phyloP scores from a whole-genome alignment of 2,888 invertebrate genomes.

The Byasa hedistus region DNA sequence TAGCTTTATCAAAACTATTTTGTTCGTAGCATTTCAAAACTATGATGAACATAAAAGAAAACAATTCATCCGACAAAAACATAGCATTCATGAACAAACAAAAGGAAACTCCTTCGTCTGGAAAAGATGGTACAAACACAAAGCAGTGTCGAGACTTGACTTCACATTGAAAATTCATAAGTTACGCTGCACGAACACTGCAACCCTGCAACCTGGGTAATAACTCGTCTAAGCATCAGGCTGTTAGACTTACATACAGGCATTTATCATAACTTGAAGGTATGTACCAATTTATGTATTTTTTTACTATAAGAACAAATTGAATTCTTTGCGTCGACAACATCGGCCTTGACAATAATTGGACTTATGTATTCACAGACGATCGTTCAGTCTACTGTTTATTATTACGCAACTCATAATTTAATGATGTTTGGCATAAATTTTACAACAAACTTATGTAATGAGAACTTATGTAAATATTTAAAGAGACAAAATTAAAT shows the following conservation, averaged over 20 bases:
- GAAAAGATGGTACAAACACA: conserved; percentile 31
- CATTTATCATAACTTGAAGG: too few species aligned
- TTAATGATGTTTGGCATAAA: too few species aligned
- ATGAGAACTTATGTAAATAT: too few species aligned
- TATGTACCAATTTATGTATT: too few species aligned
- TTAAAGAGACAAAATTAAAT: too few species aligned
- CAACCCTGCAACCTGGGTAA: conserved; percentile 25
- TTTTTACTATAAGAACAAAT: too few species aligned
- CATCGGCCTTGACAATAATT: too few species aligned
- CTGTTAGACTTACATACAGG: not conserved
- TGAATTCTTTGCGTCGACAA: too few species aligned
- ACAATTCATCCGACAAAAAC: conserved; percentile 29
- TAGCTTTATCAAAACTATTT: not conserved
- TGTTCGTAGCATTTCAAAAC: conserved; percentile 1
- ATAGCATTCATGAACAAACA: conserved; percentile 30
- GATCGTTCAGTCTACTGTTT: too few species aligned
- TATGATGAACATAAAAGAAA: conserved; percentile 26
- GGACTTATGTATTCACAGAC: too few species aligned
- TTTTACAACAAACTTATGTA: too few species aligned
- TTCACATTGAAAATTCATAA: conserved; percentile 31
- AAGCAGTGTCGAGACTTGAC: conserved; percentile 30
- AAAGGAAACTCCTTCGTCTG: conserved; percentile 30
- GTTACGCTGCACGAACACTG: conserved; percentile 26
- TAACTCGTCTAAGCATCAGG: conserved; percentile 17
- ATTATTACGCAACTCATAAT: too few species aligned